phyloP scores from a whole-genome alignment of 2,888 invertebrate genomes.

The Oligia latruncula region DNA sequence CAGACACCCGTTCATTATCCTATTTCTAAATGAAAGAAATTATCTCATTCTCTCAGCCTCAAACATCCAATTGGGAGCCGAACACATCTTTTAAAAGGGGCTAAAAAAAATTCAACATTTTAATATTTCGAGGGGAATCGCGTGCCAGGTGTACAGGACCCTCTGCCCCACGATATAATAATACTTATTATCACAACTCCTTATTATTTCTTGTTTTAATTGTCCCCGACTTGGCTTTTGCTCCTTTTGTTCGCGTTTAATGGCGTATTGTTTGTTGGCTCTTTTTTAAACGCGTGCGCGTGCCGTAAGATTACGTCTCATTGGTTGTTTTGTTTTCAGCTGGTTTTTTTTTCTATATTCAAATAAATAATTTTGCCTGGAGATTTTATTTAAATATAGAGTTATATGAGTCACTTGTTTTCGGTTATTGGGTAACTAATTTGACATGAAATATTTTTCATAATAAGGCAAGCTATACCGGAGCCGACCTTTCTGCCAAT shows the following conservation, averaged over 20 bases:
- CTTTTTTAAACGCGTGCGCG: slow-evolving; percentile 84
- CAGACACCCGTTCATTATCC: slow-evolving; percentile 33
- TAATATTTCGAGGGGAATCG: slow-evolving; percentile 68
- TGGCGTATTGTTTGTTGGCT: slow-evolving; percentile 87
- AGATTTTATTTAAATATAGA: slow-evolving; percentile 2
- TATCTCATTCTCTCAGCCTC: slow-evolving; percentile 53
- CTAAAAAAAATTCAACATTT: slow-evolving; percentile 62
- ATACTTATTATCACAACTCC: slow-evolving; percentile 89
- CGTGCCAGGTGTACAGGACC: slow-evolving; percentile 82
- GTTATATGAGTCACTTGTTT: background rate
- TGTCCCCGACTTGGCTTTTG: slow-evolving; percentile 89
- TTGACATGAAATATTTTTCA: background rate
- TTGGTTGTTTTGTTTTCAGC: slow-evolving; percentile 58
- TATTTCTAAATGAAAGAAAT: slow-evolving; percentile 52
- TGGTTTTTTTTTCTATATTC: slow-evolving; percentile 26
- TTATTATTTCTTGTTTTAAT: slow-evolving; percentile 90
- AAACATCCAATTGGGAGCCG: slow-evolving; percentile 65
- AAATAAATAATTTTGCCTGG: slow-evolving; percentile 2
- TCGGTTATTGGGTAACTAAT: background rate
- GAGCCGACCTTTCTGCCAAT: background rate
- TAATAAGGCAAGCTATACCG: background rate
- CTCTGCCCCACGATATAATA: slow-evolving; percentile 82
- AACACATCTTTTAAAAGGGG: slow-evolving; percentile 61
- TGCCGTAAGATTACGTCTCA: slow-evolving; percentile 82
- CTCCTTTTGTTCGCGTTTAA: slow-evolving; percentile 89